A percentile compares a stretch with the other conserved stretches of the same genome.
Evolutionary conservation across 2,888 invertebrate genomes (phyloP).

Genomic region (Melieria picta): DNA sequence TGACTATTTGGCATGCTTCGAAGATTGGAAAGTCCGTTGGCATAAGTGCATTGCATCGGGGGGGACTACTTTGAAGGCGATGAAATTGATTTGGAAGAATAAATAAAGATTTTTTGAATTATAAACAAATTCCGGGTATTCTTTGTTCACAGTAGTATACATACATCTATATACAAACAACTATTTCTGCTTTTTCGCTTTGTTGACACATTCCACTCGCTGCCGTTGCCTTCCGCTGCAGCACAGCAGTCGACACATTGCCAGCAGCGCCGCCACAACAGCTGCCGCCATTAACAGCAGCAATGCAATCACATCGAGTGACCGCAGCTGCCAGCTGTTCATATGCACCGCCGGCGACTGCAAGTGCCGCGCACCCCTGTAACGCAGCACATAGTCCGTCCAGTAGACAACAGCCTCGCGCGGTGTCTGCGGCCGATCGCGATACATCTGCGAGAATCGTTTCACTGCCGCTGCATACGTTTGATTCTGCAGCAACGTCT

Average conservation of each 20-base stretch:
- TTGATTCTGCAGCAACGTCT: slow-evolving; percentile 47
- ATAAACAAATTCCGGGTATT: too few relatives aligned
- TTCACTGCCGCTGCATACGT: slow-evolving; percentile 54
- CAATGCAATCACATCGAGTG: slow-evolving; percentile 65
- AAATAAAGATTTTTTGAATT: too few relatives aligned
- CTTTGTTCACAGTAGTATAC: too few relatives aligned
- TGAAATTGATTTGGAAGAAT: too few relatives aligned
- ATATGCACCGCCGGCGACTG: slow-evolving; percentile 67
- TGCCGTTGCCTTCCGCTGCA: not conserved
- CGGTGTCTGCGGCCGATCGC: slow-evolving; percentile 68
- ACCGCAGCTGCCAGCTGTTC: slow-evolving; percentile 63
- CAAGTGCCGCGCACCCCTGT: slow-evolving; percentile 68
- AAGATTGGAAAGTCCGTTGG: too few relatives aligned
- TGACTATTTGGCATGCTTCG: too few relatives aligned
- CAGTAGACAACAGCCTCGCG: slow-evolving; percentile 68
- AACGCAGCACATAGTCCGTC: slow-evolving; percentile 69
- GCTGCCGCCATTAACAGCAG: slow-evolving; percentile 31
- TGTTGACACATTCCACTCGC: not conserved
- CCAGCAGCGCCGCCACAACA: not conserved
- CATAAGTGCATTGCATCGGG: too few relatives aligned
- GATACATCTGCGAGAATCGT: slow-evolving; percentile 65
- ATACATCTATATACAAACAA: too few relatives aligned
- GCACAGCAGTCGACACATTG: not conserved
- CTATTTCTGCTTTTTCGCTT: not conserved
- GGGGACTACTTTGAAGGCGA: too few relatives aligned